Conservation (phyloP, 2,797 vertebrate genomes). For the Bucorvus abyssinicus region DNA sequence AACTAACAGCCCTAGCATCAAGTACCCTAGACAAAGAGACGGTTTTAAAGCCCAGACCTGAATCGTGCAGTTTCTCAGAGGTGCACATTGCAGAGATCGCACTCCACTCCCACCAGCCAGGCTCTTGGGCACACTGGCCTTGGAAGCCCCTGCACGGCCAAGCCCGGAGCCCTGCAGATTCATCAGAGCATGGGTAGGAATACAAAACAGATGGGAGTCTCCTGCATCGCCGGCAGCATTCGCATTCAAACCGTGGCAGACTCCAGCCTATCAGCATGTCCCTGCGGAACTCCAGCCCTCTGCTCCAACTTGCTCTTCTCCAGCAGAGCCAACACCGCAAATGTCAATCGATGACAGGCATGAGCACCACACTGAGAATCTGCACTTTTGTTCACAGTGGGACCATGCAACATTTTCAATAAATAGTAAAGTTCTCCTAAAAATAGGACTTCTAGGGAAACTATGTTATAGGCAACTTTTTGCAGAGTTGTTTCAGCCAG, state of each 20-base stretch:
- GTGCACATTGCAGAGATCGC: neutral
- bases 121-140: neutral
- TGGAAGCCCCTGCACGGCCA: neutral
- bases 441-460: neutral
- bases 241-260: neutral
- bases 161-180: neutral
- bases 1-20: neutral
- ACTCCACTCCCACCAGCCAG: neutral
- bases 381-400: neutral
- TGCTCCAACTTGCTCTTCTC: neutral
- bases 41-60: neutral
- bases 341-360: neutral
- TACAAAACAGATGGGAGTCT: neutral
- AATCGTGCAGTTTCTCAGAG: neutral
- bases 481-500: neutral
- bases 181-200: neutral
- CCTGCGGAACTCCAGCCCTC: neutral
- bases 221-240: neutral
- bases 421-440: neutral
- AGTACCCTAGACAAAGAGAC: neutral
- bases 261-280: neutral
- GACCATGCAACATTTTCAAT: neutral
- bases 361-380: fast-evolving
- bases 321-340: neutral
- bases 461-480: neutral